Evolutionary conservation across 2,888 invertebrate species (phyloP).

Genomic region (Uropetala carovei): DNA sequence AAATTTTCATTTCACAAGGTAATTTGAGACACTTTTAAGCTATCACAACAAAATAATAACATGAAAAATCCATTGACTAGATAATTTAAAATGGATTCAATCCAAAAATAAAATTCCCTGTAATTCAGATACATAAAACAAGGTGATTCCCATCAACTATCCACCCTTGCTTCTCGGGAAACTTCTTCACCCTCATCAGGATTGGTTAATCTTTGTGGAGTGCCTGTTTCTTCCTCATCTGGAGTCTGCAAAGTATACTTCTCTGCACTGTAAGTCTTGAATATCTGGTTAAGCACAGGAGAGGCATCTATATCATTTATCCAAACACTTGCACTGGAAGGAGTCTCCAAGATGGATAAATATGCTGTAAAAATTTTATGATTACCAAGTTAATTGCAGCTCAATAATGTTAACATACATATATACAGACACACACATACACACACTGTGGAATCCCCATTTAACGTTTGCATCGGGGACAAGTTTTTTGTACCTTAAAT

Average conservation of each 20-base stretch:
- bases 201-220: neutral
- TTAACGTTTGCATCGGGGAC: too few relatives aligned
- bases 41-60: too few relatives aligned
- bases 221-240: neutral
- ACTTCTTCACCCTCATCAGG: neutral
- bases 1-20: too few relatives aligned
- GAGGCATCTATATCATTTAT: slow-evolving; percentile 83
- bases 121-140: neutral
- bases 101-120: neutral
- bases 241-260: slow-evolving; percentile 77
- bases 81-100: too few relatives aligned
- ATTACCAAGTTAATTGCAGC: neutral
- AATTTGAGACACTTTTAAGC: too few relatives aligned
- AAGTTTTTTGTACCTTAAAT: too few relatives aligned
- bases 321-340: slow-evolving; percentile 80
- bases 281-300: slow-evolving; percentile 81
- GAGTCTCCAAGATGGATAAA: slow-evolving; percentile 82
- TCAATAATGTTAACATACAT: neutral
- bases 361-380: slow-evolving; percentile 77
- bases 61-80: too few relatives aligned
- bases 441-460: too few relatives aligned
- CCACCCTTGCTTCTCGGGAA: neutral
- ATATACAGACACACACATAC: too few relatives aligned
- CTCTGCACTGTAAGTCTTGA: slow-evolving; percentile 81
- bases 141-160: neutral